Base-by-base conservation (phyloP, 2,113 vertebrate species). In the Todiramphus chloris region DNA sequence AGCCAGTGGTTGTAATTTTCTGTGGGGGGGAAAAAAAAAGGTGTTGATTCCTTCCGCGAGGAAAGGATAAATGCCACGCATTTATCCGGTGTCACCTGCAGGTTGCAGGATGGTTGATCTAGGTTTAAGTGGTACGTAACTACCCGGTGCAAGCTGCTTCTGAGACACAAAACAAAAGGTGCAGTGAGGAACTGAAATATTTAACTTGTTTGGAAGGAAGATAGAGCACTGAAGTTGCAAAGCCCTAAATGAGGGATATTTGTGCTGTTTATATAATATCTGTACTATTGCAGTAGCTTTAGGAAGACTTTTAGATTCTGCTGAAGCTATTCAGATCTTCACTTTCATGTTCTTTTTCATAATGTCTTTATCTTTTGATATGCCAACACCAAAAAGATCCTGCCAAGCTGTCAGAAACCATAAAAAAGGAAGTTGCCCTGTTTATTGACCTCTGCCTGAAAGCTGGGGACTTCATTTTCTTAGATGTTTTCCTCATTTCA, bases 391-490 rank as follows among this genome's bases (percentile, higher is more conserved):
- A 67, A 39, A 81, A 90, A 66, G 41, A 64, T 95, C 39, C 43
- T 51, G 31, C 51, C 43, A 72, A 77, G 76, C 72, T 77, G 31
- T 73, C 67, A 88, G 76, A 69, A 86, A 31, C 33, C 33, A 7
- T 6, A 25, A 56, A 68, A 79, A 60, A 63, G 56, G 23, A 51
- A 70, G 51, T 13, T 78, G 51, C 60, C 50, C 87, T 93, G 73
- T 94, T 96, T 89, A 60, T 82, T 84, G 92, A 84, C 92, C 90
- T 89, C 87, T 56, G 13, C 56, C 87, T 77, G 66, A 82, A 93
- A 90, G 83, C 89, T 92, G 72, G 58, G 76, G 87, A 35, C 23
- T 91, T 81, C 13, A 3, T 51, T 82, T 78, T 69, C 33, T 78
- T 33, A 78, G 73, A 74, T 78, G 28, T 84, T 83, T 83, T 77